Conservation (phyloP, 2,797 vertebrate species). For the Gymnoscopelus microlampas region DNA sequence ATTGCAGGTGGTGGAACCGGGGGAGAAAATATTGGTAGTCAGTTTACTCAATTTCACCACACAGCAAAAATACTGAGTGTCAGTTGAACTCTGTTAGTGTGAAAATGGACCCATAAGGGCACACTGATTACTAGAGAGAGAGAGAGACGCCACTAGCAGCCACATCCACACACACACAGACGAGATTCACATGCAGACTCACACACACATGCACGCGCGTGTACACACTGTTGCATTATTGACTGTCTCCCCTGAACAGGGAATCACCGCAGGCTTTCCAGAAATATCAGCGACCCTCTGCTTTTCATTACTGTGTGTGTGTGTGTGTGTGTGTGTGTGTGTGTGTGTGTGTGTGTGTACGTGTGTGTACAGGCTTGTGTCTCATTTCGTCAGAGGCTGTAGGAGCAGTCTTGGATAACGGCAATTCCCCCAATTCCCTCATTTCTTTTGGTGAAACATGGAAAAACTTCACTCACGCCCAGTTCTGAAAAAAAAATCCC, state of each 20-base stretch:
- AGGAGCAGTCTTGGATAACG: conserved; percentile 57
- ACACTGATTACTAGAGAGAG: conserved; percentile 6
- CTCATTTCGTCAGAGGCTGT: conserved; percentile 57
- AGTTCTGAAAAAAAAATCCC: conserved; percentile 37
- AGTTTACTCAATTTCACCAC: too few relatives aligned
- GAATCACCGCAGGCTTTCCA: conserved; percentile 62
- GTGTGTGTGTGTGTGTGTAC: conserved; percentile 4
- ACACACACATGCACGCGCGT: neutral
- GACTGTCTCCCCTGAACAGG: conserved; percentile 2
- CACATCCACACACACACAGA: neutral
- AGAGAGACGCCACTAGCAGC: neutral
- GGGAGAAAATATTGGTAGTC: too few relatives aligned
- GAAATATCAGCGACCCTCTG: conserved; percentile 76
- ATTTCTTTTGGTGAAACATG: conserved; percentile 72
- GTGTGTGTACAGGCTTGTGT: conserved; percentile 52
- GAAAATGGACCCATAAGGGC: too few relatives aligned
- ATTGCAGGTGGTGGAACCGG: too few relatives aligned
- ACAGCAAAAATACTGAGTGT: neutral
- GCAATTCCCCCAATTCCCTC: conserved; percentile 52
- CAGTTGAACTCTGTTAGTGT: too few relatives aligned
- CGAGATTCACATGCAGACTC: neutral
- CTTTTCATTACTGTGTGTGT: conserved; percentile 69
- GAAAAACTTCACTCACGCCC: conserved; percentile 56
- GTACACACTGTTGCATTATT: neutral
- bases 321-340: conserved; percentile 34